Evolutionary conservation across 1,140 invertebrate species (phyloP), one percentile per base, ranked within the genome.

Genomic region (Amyelois transitella): DNA sequence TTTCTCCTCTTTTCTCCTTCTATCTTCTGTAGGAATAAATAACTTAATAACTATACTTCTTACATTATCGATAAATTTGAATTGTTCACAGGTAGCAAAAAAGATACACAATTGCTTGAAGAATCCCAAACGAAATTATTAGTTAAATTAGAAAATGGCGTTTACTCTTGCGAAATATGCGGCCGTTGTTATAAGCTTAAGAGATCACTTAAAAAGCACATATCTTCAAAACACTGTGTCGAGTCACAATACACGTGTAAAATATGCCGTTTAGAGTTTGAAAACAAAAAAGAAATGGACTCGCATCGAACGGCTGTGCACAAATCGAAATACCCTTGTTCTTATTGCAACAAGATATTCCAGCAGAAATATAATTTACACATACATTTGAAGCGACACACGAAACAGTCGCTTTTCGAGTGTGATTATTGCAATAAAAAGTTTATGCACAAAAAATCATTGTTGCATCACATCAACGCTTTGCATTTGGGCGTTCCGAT

Each of bases 341-440:
- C n/a, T 1, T 17, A 28, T 3, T 66, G 64, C 14, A 28, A 53
- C 0, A 53, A 18, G 44, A 44, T 1, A 10, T 54, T 55, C 24
- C 3, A n/a, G 1, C 3, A 6, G 0, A 51, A 55, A 49, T 0
- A 2, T 0, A 18, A 1, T 12, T 21, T 60, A 0, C 14, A n/a
- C 1, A 44, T 48, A 10, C 63, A 65, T 12, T n/a, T 50, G 1
- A 58, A 50, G 0, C 10, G 12, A 6, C 61, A 61, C 21, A 58
- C 48, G 1, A 55, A 43, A 28, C 8, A 25, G 7, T 28, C 14
- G 1, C n/a, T 18, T 1, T 63, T 12, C 43, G 28, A 44, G 17
- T 67, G 64, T 18, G 55, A 67, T 43, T 17, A 47, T 0, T 67
- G 64, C 14, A 12, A 48, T 1, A 64, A 58, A 19, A 43, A 25